Conservation (phyloP, 1,140 invertebrate genomes). For the Cephus cinctus region DNA sequence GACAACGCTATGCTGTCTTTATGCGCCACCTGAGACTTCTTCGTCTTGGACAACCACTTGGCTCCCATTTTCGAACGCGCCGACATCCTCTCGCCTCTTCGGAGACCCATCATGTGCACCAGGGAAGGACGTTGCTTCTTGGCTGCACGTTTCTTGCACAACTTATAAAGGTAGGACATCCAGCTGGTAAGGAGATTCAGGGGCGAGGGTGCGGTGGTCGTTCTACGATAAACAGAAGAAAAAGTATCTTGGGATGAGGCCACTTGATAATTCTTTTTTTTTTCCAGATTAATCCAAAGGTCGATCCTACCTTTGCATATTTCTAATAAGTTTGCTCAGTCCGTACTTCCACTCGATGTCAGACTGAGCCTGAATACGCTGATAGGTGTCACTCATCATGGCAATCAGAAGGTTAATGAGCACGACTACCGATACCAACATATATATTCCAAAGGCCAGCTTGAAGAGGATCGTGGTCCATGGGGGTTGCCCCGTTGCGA, state of each 20-base stretch:
- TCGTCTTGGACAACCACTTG: constrained; percentile 83
- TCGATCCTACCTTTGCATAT: constrained; percentile 79
- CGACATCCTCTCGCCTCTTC: constrained; percentile 67
- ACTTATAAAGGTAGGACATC: constrained; percentile 78
- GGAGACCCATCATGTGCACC: constrained; percentile 77
- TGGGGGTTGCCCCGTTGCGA: constrained; percentile 60
- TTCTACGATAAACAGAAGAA: no score
- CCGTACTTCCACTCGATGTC: constrained; percentile 99
- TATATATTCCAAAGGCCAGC: constrained; percentile 87
- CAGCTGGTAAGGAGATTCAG: constrained; percentile 94
- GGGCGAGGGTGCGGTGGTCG: constrained; percentile 94
- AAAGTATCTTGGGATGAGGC: no score
- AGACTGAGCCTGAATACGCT: constrained; percentile 98
- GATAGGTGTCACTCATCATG: constrained; percentile 99
- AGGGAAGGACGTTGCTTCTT: constrained; percentile 79
- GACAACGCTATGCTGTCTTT: constrained; percentile 77
- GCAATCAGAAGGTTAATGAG: constrained; percentile 99
- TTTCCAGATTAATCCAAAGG: no score
- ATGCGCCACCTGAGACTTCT: constrained; percentile 73
- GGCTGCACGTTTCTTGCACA: constrained; percentile 71
- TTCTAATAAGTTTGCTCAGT: constrained; percentile 95
- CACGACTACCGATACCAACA: constrained; percentile 98
- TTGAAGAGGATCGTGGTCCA: constrained; percentile 82
- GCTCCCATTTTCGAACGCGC: constrained; percentile 79
- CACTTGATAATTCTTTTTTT: neutral